Evolutionary conservation across 92 coral and sea anemone species (phyloP).

Genomic region (Diadumene lineata): DNA sequence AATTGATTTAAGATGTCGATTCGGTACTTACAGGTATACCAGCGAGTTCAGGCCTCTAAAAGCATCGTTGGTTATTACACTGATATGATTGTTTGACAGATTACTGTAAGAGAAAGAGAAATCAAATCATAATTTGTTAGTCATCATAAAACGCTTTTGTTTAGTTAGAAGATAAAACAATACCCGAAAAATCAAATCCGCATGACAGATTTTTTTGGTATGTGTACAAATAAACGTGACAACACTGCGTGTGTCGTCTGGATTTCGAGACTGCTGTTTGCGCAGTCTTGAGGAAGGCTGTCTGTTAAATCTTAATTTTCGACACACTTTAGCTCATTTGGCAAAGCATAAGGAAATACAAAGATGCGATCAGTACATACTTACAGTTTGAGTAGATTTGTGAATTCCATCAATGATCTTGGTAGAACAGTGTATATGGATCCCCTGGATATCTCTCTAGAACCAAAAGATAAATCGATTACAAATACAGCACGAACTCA

Average conservation of each 20-base stretch:
- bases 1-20: too few relatives aligned
- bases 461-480: too few relatives aligned
- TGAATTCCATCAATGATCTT: neutral
- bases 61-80: slow-evolving; percentile 6
- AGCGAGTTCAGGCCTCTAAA: slow-evolving; percentile 7
- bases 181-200: too few relatives aligned
- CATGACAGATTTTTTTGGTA: too few relatives aligned
- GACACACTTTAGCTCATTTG: neutral
- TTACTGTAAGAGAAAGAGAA: neutral
- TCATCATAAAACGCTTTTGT: neutral
- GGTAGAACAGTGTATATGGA: neutral
- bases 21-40: slow-evolving; percentile 3
- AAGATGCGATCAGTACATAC: neutral
- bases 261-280: too few relatives aligned
- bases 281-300: too few relatives aligned
- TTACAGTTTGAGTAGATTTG: neutral
- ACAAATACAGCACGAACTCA: neutral
- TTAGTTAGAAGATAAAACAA: neutral
- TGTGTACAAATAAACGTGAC: too few relatives aligned
- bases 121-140: neutral
- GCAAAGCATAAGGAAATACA: neutral
- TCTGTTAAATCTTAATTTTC: neutral
- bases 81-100: neutral
- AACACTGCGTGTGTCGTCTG: too few relatives aligned
- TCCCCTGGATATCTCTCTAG: neutral